Base-by-base conservation (phyloP, 1,140 invertebrate species). In the Musca domestica region DNA sequence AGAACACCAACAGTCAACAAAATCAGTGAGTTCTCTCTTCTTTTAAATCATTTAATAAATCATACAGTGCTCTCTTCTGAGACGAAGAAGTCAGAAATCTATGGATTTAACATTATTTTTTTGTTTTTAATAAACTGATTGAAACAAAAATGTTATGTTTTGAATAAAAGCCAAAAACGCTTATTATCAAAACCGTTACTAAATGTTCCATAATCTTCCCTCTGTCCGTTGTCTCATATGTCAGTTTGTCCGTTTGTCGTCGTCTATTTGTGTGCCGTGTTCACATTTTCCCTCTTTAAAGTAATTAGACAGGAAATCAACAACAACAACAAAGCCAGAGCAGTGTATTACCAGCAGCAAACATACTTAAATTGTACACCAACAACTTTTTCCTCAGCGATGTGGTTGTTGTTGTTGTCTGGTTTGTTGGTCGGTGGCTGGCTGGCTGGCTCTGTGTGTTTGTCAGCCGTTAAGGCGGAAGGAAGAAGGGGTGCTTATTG, bases 401-500 rank as follows among this genome's bases (percentile, higher is more conserved):
- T 6, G 17, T 20, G 2, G 6, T 22, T 25, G 22, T 54, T 54
- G 19, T 54, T 54, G 9, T 25, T 54, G 22, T 25, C 10, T 22
- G 15, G 22, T 54, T 54, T 7, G 15, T 25, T 48, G 15, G 17
- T 48, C 17, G 17, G 4, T 19, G n/a, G 17, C 20, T 51, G n/a
- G 17, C 20, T 51, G n/a, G 12, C 17, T 51, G n/a, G 4, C 9
- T 51, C 7, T 20, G 48, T 51, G 2, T 56, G 52, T 56, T 56
- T 61, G 30, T 61, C 20, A 19, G 30, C 34, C 17, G 5, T 34
- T 34, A 64, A 48, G 61, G 23, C 41, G 64, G 64, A 65, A 65
- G 64, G 64, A 61, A 61, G 56, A 47, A 65, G 64, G 64, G 64
- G 64, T 65, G 64, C 48, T 49, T 65, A 51, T 41, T 65, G 64